A percentile compares a stretch with the other conserved stretches of the same genome.
These are phyloP conservation scores for Cossypha niveicapilla DNA, from an alignment of 2,797 vertebrate species.

Conservation along the genomic window DNA sequence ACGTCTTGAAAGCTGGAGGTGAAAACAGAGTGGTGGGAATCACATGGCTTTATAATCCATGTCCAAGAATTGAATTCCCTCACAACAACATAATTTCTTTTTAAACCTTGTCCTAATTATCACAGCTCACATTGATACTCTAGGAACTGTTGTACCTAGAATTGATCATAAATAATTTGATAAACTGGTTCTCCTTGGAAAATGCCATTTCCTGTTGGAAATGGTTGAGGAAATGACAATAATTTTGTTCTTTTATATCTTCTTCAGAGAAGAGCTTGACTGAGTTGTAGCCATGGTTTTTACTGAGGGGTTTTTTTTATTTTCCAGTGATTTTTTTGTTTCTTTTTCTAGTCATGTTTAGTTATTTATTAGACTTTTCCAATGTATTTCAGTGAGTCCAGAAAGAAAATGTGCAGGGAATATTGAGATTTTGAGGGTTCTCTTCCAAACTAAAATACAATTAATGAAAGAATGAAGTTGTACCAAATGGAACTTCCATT, in stretches of 20 bases:
- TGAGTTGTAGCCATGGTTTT: background rate
- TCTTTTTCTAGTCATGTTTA: background rate
- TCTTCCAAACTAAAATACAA: background rate
- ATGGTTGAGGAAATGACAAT: background rate
- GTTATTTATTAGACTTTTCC: background rate
- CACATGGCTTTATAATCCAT: background rate
- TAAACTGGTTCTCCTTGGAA: background rate
- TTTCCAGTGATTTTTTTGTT: background rate
- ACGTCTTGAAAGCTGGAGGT: slow-evolving; percentile 4
- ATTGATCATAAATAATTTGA: background rate
- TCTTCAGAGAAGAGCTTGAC: background rate
- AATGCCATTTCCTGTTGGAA: background rate
- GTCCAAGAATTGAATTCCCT: background rate
- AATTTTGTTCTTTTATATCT: background rate
- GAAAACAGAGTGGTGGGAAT: background rate
- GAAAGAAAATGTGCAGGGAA: background rate
- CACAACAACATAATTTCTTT: background rate
- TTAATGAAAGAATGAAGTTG: background rate
- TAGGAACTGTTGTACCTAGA: background rate
- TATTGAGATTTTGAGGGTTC: background rate
- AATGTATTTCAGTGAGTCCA: background rate
- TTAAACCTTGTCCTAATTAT: background rate
- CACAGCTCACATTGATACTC: background rate
- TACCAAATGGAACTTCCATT: background rate
- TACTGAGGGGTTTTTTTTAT: background rate